Percentiles rank a stretch among this genome's conserved stretches.
Conservation (phyloP, 2,113 vertebrate genomes). For the Brachyhypopomus gauderio region DNA sequence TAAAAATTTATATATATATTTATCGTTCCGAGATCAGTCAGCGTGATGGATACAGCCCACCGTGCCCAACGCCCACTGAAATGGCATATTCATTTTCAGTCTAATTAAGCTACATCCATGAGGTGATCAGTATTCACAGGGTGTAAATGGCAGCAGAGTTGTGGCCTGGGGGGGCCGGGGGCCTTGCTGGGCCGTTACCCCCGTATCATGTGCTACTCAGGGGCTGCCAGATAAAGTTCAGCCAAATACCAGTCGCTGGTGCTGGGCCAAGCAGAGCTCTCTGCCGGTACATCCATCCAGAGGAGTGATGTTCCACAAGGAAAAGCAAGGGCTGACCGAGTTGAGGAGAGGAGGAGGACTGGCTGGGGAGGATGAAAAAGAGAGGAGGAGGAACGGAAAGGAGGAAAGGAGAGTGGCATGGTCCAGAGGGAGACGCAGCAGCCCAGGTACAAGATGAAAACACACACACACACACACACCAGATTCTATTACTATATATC, state of each 20-base stretch:
- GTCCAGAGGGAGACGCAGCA: too few species aligned
- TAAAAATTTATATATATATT: neutral
- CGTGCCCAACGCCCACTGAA: neutral
- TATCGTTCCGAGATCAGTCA: neutral
- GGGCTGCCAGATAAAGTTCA: slow-evolving; percentile 42
- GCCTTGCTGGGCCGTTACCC: neutral
- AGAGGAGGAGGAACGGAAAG: too few species aligned
- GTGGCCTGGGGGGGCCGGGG: slow-evolving; percentile 29
- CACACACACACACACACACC: too few species aligned
- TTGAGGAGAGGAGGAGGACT: neutral
- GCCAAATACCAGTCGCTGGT: slow-evolving; percentile 36
- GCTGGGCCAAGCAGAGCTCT: neutral
- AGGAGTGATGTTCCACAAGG: neutral
- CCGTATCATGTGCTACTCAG: slow-evolving; percentile 16
- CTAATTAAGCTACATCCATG: slow-evolving; percentile 28
- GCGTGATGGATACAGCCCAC: neutral
- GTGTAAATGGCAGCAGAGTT: slow-evolving; percentile 41
- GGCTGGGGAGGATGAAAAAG: neutral
- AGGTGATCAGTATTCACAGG: slow-evolving; percentile 40
- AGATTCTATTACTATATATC: too few species aligned
- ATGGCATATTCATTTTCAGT: slow-evolving; percentile 17
- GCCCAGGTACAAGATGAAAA: too few species aligned
- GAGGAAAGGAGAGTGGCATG: neutral
- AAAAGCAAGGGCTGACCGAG: neutral
- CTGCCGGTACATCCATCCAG: slow-evolving; percentile 13